Evolutionary conservation across 1,140 invertebrate genomes (phyloP).

Genomic region (Bombus ignitus): DNA sequence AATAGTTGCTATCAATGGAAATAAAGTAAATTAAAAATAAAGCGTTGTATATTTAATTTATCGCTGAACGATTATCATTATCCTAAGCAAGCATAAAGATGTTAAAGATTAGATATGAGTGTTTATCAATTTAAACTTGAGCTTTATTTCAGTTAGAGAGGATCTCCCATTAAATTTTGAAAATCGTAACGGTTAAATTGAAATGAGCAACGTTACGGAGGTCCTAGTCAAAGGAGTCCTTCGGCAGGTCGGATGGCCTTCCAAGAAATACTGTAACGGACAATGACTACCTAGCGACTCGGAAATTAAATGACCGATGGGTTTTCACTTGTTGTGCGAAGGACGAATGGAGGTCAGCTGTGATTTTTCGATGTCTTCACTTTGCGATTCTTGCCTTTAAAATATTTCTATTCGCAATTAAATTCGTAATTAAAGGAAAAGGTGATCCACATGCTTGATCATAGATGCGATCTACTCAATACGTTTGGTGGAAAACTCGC

Average conservation of each 20-base stretch:
- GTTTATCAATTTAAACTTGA: too few relatives aligned
- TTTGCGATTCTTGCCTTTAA: rapidly evolving
- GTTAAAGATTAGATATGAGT: rapidly evolving
- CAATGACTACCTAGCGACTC: constrained; percentile 36
- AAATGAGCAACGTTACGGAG: not conserved
- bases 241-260: constrained; percentile 46
- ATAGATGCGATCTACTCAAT: too few relatives aligned
- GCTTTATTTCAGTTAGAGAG: not conserved
- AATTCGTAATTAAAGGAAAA: rapidly evolving
- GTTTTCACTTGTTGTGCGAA: not conserved
- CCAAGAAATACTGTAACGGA: constrained; percentile 43
- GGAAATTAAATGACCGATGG: constrained; percentile 41
- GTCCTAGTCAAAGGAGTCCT: not conserved
- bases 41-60: rapidly evolving
- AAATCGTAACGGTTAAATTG: constrained; percentile 47
- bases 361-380: too few relatives aligned
- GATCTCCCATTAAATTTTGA: constrained; percentile 6
- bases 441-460: too few relatives aligned
- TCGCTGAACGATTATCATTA: too few relatives aligned
- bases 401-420: not conserved
- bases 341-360: not conserved
- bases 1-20: rapidly evolving
- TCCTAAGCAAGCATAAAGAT: too few relatives aligned
- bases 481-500: too few relatives aligned
- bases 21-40: too few relatives aligned